Percentiles rank a stretch among this genome's conserved stretches.
Evolutionary conservation across 2,113 vertebrate genomes (phyloP).

Genomic region (Micronycteris hirsuta): DNA sequence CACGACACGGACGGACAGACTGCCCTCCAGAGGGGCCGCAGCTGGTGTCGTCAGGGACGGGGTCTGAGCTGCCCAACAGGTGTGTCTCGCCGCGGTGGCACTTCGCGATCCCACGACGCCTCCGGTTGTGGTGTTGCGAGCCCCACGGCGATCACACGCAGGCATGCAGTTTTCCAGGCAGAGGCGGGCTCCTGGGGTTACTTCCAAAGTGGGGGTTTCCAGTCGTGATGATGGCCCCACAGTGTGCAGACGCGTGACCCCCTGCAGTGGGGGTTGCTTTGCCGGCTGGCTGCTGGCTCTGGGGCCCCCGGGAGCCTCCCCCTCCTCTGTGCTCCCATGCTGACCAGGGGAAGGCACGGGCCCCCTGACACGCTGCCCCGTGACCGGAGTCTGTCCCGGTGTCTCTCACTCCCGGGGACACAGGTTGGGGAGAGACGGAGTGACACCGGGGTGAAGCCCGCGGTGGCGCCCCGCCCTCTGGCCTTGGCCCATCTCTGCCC

Average conservation of each 20-base stretch:
- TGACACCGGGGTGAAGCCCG: no score
- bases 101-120: no score
- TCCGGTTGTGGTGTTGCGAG: rapidly evolving
- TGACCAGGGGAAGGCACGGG: rapidly evolving
- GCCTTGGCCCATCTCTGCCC: rapidly evolving
- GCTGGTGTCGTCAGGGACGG: rapidly evolving
- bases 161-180: neutral
- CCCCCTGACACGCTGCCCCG: no score
- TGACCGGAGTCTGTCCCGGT: neutral
- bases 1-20: no score
- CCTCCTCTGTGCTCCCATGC: rapidly evolving
- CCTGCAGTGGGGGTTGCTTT: no score
- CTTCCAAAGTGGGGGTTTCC: neutral
- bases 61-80: no score
- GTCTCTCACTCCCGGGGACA: neutral
- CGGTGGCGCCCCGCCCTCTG: neutral
- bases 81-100: no score
- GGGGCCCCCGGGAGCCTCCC: neutral
- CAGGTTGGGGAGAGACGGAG: no score
- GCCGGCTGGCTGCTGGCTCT: neutral
- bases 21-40: no score
- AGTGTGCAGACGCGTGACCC: no score
- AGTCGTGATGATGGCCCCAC: no score
- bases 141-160: rapidly evolving
- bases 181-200: neutral